A percentile compares a stretch with the other conserved stretches of the same genome.
These are phyloP conservation scores for Oegoconia quadripuncta DNA, from an alignment of 2,888 invertebrate genomes.

Conservation along the genomic window DNA sequence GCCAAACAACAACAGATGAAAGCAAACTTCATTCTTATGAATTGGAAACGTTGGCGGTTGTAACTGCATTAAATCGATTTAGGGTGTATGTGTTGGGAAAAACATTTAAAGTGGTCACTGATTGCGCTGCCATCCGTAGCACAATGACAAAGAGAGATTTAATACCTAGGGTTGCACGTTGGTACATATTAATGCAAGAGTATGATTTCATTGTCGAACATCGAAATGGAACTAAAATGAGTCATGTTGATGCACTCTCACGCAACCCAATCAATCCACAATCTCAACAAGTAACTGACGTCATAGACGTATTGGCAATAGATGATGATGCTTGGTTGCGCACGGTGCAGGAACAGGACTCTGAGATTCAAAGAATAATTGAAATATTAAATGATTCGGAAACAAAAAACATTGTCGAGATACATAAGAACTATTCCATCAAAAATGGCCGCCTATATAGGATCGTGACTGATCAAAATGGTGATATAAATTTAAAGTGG, in stretches of 20 bases:
- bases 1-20: constrained; percentile 23
- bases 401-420: constrained; percentile 9
- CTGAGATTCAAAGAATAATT: constrained; percentile 11
- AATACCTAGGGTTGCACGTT: constrained; percentile 30
- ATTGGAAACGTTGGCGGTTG: constrained; percentile 24
- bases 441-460: constrained; percentile 10
- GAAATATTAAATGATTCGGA: constrained; percentile 10
- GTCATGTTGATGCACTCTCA: constrained; percentile 30
- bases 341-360: constrained; percentile 11
- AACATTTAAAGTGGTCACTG: constrained; percentile 22
- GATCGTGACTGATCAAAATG: constrained; percentile 5
- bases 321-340: constrained; percentile 15
- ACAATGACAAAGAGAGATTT: constrained; percentile 31
- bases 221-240: constrained; percentile 26
- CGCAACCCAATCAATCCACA: not conserved
- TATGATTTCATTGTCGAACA: constrained; percentile 28
- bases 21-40: constrained; percentile 23
- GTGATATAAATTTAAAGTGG: not conserved
- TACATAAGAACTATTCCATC: constrained; percentile 7
- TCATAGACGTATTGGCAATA: not conserved
- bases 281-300: not conserved
- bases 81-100: constrained; percentile 29
- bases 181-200: constrained; percentile 34
- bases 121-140: constrained; percentile 24
- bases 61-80: constrained; percentile 28